phyloP scores from a whole-genome alignment of 2,797 vertebrate genomes.

The Holocentrus rufus region DNA sequence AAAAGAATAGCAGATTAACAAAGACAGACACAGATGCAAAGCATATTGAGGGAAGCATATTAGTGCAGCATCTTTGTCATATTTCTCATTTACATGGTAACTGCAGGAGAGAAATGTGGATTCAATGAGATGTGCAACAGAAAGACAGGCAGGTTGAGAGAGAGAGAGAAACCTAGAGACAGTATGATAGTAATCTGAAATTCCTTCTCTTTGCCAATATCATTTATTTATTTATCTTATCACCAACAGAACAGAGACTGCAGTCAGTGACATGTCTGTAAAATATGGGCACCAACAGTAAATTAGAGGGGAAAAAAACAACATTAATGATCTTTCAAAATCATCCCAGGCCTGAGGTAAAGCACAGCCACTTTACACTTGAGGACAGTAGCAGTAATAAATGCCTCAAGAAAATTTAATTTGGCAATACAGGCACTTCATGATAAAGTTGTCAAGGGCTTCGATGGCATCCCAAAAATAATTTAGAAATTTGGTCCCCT shows the following conservation, averaged over 20 bases:
- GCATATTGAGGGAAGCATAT: slow-evolving; percentile 32
- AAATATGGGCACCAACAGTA: slow-evolving; percentile 21
- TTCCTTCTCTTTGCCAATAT: slow-evolving; percentile 8
- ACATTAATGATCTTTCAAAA: not conserved
- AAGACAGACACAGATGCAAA: slow-evolving; percentile 42
- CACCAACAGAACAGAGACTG: slow-evolving; percentile 12
- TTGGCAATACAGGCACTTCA: too few relatives aligned
- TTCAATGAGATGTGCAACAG: slow-evolving; percentile 45
- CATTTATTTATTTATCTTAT: not conserved
- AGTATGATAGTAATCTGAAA: slow-evolving; percentile 7
- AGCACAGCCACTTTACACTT: not conserved
- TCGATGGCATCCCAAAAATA: too few relatives aligned
- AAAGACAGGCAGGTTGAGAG: not conserved
- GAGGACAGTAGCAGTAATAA: not conserved
- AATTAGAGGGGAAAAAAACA: slow-evolving; percentile 9
- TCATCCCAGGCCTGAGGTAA: slow-evolving; percentile 2
- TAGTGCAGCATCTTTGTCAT: not conserved
- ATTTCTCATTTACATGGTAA: slow-evolving; percentile 13
- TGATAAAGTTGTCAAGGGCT: too few relatives aligned
- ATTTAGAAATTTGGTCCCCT: too few relatives aligned
- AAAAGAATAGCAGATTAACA: slow-evolving; percentile 32
- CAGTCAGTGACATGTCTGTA: slow-evolving; percentile 23
- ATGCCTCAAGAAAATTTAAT: too few relatives aligned
- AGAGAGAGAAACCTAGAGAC: slow-evolving; percentile 2
- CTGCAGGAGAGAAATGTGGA: slow-evolving; percentile 10